Evolutionary conservation across 2,113 vertebrate species (phyloP).

Genomic region (Sebastes fasciatus): DNA sequence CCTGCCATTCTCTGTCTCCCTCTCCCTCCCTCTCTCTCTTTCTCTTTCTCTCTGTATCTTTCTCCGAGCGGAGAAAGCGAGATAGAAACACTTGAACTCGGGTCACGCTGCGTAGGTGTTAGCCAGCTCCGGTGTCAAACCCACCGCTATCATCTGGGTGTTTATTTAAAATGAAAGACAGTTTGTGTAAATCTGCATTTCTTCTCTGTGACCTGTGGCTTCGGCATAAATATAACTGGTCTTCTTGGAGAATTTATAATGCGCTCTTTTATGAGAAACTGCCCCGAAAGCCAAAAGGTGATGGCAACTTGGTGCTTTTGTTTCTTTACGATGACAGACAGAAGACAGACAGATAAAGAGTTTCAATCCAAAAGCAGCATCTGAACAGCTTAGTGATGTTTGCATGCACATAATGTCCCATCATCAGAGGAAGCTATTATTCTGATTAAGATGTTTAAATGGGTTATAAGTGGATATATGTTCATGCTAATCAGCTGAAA

Average conservation of each 20-base stretch:
- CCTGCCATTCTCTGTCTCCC: constrained; percentile 9
- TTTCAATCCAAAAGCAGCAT: background rate
- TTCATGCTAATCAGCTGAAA: no score
- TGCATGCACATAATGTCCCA: background rate
- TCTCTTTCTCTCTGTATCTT: constrained; percentile 29
- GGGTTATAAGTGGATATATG: no score
- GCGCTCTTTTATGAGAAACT: constrained; percentile 53
- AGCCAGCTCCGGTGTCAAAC: constrained; percentile 68
- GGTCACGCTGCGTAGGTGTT: constrained; percentile 70
- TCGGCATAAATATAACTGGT: constrained; percentile 51
- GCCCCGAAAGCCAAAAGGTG: constrained; percentile 52
- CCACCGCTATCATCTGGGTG: constrained; percentile 62
- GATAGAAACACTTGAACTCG: constrained; percentile 75
- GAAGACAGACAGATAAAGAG: constrained; percentile 15
- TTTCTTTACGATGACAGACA: constrained; percentile 34
- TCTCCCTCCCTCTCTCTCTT: background rate
- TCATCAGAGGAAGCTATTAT: background rate
- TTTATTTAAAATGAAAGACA: constrained; percentile 75
- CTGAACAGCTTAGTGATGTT: constrained; percentile 4
- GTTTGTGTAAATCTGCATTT: constrained; percentile 69
- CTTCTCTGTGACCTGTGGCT: constrained; percentile 65
- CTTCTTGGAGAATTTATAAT: constrained; percentile 65
- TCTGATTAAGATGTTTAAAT: background rate
- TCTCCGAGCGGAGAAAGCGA: constrained; percentile 48
- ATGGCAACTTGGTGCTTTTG: constrained; percentile 42